Evolutionary conservation across 2,797 vertebrate species (phyloP).

Genomic region (Glossophaga mutica): DNA sequence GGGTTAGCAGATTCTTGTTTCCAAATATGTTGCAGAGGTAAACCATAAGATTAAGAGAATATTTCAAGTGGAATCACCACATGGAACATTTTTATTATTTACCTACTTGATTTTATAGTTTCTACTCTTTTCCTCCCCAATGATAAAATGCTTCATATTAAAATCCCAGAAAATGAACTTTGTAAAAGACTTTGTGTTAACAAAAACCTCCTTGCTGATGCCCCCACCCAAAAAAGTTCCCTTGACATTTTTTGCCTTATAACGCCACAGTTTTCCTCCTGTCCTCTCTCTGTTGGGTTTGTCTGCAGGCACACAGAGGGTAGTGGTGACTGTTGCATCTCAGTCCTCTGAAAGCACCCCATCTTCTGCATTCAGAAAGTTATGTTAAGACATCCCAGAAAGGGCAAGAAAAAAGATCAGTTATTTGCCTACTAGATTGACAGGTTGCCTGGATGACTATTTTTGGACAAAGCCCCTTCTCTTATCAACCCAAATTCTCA

Average conservation of each 20-base stretch:
- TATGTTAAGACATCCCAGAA: slow-evolving; percentile 62
- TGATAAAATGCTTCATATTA: slow-evolving; percentile 87
- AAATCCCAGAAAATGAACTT: slow-evolving; percentile 82
- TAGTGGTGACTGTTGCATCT: not conserved
- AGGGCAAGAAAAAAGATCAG: not conserved
- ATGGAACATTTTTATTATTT: not conserved
- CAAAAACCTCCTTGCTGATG: slow-evolving; percentile 50
- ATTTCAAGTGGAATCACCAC: not conserved
- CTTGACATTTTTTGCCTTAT: not conserved
- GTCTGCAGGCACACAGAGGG: slow-evolving; percentile 32
- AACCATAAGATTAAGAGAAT: not conserved
- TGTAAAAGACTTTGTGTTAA: slow-evolving; percentile 81
- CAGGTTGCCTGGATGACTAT: slow-evolving; percentile 9
- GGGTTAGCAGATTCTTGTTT: slow-evolving; percentile 24
- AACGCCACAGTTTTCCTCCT: not conserved
- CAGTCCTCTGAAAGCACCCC: not conserved
- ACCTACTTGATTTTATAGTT: slow-evolving; percentile 19
- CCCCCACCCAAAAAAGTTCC: not conserved
- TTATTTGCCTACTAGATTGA: slow-evolving; percentile 6
- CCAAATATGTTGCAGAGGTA: not conserved
- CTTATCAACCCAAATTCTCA: not conserved
- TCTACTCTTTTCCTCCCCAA: slow-evolving; percentile 58
- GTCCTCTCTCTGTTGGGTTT: not conserved
- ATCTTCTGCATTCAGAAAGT: not conserved
- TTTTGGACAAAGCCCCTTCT: not conserved